A percentile compares a stretch with the other conserved stretches of the same genome.
These are phyloP conservation scores for Ceyx erithaca DNA, from an alignment of 2,797 vertebrate genomes.

Conservation along the genomic window DNA sequence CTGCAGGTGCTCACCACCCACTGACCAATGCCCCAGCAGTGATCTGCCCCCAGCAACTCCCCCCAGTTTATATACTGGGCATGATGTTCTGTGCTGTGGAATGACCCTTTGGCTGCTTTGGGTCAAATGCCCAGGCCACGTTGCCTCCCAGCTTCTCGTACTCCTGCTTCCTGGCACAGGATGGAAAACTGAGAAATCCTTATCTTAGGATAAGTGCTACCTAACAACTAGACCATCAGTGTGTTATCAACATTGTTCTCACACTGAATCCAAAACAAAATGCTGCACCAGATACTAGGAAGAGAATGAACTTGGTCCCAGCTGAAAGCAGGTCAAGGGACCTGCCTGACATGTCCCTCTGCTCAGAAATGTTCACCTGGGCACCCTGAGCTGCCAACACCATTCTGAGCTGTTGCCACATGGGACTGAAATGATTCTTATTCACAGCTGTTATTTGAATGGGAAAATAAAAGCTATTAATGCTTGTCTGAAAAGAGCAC, in stretches of 20 bases:
- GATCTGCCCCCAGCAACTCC: background rate
- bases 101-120: background rate
- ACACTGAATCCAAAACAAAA: background rate
- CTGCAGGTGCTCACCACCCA: background rate
- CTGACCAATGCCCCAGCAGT: background rate
- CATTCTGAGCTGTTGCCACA: background rate
- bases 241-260: background rate
- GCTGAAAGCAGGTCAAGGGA: background rate
- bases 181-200: background rate
- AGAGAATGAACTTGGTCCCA: background rate
- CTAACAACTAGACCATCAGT: background rate
- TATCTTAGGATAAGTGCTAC: background rate
- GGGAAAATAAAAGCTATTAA: background rate
- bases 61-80: background rate
- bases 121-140: too few relatives aligned
- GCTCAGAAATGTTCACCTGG: background rate
- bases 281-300: background rate
- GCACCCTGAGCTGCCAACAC: background rate
- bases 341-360: conserved; percentile 1
- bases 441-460: background rate
- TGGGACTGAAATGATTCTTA: background rate
- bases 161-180: background rate
- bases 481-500: background rate
- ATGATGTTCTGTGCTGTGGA: background rate
- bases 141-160: background rate